Evolutionary conservation across 2,113 vertebrate species (phyloP), one percentile per base, ranked within the genome.

Genomic region (Phoenicopterus ruber): DNA sequence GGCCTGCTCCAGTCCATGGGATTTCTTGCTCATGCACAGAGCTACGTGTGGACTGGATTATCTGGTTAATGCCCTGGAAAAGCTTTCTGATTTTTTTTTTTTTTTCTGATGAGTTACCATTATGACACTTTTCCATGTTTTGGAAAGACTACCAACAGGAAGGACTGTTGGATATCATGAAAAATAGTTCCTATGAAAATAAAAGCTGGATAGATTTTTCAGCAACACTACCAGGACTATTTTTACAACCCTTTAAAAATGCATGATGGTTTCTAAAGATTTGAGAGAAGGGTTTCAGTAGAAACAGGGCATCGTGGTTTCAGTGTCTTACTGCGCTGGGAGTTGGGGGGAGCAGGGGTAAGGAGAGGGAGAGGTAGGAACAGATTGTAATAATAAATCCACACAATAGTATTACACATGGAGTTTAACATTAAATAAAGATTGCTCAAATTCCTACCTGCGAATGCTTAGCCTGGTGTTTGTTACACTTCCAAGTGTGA

Each of bases 321-420:
- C 86, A 58, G 2, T 85, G 80, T 94, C 91, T 79, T 79, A 61
- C 73, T 79, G 72, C 2, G 0, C 20, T 65, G 83, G 73, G 78
- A 93, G 34, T 4, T 91, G 42, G 14, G 18, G 81, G 66, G 25
- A 82, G 44, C 2, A 1, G 28, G 15, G 6, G 4, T 18, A 82
- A 90, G 62, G 70, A 82, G 29, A 84, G 32, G 78, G 54, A 94
- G 82, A 95, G 54, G 81, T 85, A 85, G 54, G 73, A 94, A 95
- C 95, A 97, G 83, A 97, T 85, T 97, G 94, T 89, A 97, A n/a
- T 96, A 97, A 96, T 96, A 96, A 97, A 96, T 50, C 40, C 86
- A 62, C 61, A 94, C 91, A 95, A 95, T 93, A 82, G 81, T 40
- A 95, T 94, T 94, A 95, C 73, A 95, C 58, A 91, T 52, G 66